A percentile compares a stretch with the other conserved stretches of the same genome.
Evolutionary conservation across 2,888 invertebrate species (phyloP).

Genomic region (Gandaritis pyraliata): DNA sequence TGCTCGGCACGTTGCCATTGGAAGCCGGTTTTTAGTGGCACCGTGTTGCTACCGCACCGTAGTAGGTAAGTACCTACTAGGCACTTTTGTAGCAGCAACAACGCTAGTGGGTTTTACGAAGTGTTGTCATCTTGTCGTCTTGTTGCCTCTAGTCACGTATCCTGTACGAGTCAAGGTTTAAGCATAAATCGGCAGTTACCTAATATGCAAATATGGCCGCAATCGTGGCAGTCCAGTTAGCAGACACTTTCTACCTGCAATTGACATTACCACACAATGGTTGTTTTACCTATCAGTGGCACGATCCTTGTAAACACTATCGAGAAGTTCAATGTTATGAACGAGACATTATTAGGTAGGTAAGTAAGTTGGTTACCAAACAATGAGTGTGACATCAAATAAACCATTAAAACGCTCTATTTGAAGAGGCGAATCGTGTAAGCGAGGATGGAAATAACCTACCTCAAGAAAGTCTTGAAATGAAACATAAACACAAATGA

Average conservation of each 20-base stretch:
- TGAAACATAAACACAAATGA: no score
- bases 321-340: slow-evolving; percentile 28
- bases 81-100: not conserved
- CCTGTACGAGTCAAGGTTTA: slow-evolving; percentile 37
- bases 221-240: slow-evolving; percentile 71
- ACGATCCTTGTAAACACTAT: slow-evolving; percentile 41
- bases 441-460: no score
- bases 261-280: slow-evolving; percentile 73
- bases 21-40: no score
- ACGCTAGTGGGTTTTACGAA: not conserved
- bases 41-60: no score
- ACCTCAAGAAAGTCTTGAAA: no score
- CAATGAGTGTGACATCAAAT: no score
- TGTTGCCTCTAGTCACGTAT: slow-evolving; percentile 31
- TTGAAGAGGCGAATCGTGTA: no score
- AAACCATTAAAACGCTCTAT: no score
- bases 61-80: no score
- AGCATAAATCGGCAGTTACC: slow-evolving; percentile 59
- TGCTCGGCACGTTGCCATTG: no score
- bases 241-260: slow-evolving; percentile 68
- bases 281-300: slow-evolving; percentile 55
- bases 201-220: slow-evolving; percentile 70
- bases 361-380: not conserved
- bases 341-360: slow-evolving; percentile 4
- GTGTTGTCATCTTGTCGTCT: slow-evolving; percentile 23